These are phyloP conservation scores for Motacilla tschutschensis DNA, from an alignment of 2,113 vertebrate species.

Conservation along the genomic window DNA sequence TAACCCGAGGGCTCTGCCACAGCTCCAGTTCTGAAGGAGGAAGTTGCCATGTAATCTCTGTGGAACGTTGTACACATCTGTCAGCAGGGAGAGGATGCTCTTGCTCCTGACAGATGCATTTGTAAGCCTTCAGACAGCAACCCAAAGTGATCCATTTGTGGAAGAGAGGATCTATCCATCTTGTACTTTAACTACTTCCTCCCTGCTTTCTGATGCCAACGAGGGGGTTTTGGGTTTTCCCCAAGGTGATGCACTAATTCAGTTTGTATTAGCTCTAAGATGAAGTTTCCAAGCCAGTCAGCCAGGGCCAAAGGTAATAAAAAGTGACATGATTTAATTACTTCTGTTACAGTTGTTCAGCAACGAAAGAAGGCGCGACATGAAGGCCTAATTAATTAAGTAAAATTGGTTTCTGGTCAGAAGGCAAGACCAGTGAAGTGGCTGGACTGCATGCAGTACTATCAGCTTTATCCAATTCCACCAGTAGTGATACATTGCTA, in stretches of 20 bases:
- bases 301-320: conserved; percentile 75
- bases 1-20: conserved; percentile 35
- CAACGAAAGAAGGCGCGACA: conserved; percentile 65
- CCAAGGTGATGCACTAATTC: conserved; percentile 69
- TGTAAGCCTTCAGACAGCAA: conserved; percentile 48
- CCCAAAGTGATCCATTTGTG: conserved; percentile 26
- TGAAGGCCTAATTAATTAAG: conserved; percentile 76
- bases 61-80: conserved; percentile 60
- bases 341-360: conserved; percentile 73
- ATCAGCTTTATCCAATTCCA: conserved; percentile 45
- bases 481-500: conserved; percentile 15
- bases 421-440: conserved; percentile 58
- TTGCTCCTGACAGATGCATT: conserved; percentile 50
- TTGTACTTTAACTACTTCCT: conserved; percentile 57
- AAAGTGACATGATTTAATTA: conserved; percentile 78
- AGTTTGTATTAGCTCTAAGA: conserved; percentile 64
- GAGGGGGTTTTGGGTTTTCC: conserved; percentile 59
- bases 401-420: conserved; percentile 71
- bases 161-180: conserved; percentile 10
- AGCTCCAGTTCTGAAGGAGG: conserved; percentile 53
- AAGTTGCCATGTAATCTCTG: conserved; percentile 63
- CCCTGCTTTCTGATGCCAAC: conserved; percentile 42
- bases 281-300: conserved; percentile 68
- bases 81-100: conserved; percentile 63
- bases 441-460: conserved; percentile 42